A percentile compares a stretch with the other conserved stretches of the same genome.
Conservation (phyloP, 92 coral and sea anemone species). For the Virgularia gustaviana region DNA sequence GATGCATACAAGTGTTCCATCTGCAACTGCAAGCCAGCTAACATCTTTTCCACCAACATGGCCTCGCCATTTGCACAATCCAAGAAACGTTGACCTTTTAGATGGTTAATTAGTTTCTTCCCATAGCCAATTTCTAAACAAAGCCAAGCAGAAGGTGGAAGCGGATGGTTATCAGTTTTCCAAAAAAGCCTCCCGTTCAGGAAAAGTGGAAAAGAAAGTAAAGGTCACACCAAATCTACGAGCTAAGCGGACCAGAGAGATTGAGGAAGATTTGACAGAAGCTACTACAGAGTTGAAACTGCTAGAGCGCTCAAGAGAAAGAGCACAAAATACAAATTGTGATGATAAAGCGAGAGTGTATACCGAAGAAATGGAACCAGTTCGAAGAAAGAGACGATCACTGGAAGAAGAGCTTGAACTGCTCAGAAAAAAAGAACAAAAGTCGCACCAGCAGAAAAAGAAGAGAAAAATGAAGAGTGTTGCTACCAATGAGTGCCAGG, state of each 20-base stretch:
- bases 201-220: neutral
- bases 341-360: neutral
- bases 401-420: slow-evolving; percentile 34
- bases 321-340: slow-evolving; percentile 9
- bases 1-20: too few species aligned
- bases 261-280: slow-evolving; percentile 28
- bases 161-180: slow-evolving; percentile 23
- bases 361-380: neutral
- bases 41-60: too few species aligned
- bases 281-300: slow-evolving; percentile 18
- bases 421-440: slow-evolving; percentile 18
- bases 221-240: slow-evolving; percentile 11
- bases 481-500: too few species aligned
- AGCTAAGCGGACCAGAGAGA: slow-evolving; percentile 7
- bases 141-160: slow-evolving; percentile 24
- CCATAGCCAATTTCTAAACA: neutral
- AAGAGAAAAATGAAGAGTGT: neutral
- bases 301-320: too few species aligned
- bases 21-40: too few species aligned
- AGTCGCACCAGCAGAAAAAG: slow-evolving; percentile 4
- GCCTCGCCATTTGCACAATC: too few species aligned
- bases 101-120: too few species aligned
- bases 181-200: slow-evolving; percentile 25
- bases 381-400: neutral
- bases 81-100: too few species aligned